Evolutionary conservation across 2,888 invertebrate genomes (phyloP).

Genomic region (Plagiodera versicolora): DNA sequence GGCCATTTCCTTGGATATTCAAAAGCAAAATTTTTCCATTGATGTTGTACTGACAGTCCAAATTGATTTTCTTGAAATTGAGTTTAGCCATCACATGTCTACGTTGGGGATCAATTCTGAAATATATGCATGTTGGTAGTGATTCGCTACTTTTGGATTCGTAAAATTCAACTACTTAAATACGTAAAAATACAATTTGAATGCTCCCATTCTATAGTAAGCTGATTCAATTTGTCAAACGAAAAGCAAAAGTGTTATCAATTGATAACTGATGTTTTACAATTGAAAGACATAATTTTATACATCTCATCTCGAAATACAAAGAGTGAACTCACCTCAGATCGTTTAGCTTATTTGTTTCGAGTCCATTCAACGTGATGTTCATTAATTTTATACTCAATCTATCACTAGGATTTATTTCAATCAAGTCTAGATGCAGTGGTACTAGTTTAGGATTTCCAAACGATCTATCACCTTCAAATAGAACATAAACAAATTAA

Average conservation of each 20-base stretch:
- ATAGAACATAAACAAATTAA: slow-evolving; percentile 5
- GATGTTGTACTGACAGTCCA: slow-evolving; percentile 38
- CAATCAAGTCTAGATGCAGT: neutral
- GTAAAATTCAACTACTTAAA: too few species aligned
- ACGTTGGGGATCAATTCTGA: slow-evolving; percentile 27
- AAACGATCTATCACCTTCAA: neutral
- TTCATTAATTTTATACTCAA: slow-evolving; percentile 8
- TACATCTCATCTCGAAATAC: too few species aligned
- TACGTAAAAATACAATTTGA: too few species aligned
- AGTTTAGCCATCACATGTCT: slow-evolving; percentile 17
- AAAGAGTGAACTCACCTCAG: slow-evolving; percentile 8
- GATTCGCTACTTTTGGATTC: too few species aligned
- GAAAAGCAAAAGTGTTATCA: too few species aligned
- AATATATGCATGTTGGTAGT: too few species aligned
- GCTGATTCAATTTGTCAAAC: too few species aligned
- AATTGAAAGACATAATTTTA: too few species aligned
- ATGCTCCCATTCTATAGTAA: too few species aligned
- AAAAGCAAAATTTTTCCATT: slow-evolving; percentile 45
- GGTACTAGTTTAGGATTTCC: slow-evolving; percentile 10
- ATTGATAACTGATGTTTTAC: too few species aligned
- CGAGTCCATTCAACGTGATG: slow-evolving; percentile 9
- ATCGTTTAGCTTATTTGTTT: slow-evolving; percentile 5
- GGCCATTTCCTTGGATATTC: slow-evolving; percentile 46
- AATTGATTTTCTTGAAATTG: slow-evolving; percentile 10
- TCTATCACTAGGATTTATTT: slow-evolving; percentile 5